phyloP scores from a whole-genome alignment of 2,888 invertebrate species.

The Pandemis cinnamomeana region DNA sequence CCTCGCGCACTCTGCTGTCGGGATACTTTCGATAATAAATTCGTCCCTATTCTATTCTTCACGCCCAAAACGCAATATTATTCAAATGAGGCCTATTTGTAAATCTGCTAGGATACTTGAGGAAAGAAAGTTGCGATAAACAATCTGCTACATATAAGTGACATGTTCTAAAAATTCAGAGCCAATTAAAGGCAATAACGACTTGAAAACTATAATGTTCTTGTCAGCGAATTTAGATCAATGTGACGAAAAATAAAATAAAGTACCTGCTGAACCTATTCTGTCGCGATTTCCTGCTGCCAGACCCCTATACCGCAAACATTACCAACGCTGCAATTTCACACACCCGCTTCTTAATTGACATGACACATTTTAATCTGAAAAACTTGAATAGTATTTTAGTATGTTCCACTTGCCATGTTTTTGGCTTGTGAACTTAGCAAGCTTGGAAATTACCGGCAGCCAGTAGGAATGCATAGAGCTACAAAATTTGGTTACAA shows the following conservation, averaged over 20 bases:
- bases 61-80: slow-evolving; percentile 36
- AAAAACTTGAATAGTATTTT: not conserved
- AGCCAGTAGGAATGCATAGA: not conserved
- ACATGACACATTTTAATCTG: not conserved
- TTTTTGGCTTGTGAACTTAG: not conserved
- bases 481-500: not conserved
- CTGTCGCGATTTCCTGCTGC: not conserved
- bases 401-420: too few relatives aligned
- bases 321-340: not conserved
- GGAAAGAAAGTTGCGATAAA: not conserved
- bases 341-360: too few relatives aligned
- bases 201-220: not conserved
- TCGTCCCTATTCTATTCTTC: slow-evolving; percentile 32
- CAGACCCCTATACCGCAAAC: not conserved
- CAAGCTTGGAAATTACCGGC: not conserved
- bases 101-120: slow-evolving; percentile 34
- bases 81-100: slow-evolving; percentile 41
- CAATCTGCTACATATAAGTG: not conserved
- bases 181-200: not conserved
- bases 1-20: slow-evolving; percentile 23
- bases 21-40: slow-evolving; percentile 36
- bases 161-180: not conserved
- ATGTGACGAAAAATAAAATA: not conserved
- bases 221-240: not conserved
- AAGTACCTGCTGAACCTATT: not conserved